A percentile compares a stretch with the other conserved stretches of the same genome.
phyloP scores from a whole-genome alignment of 2,797 vertebrate genomes.

The Sarcophilus harrisii region DNA sequence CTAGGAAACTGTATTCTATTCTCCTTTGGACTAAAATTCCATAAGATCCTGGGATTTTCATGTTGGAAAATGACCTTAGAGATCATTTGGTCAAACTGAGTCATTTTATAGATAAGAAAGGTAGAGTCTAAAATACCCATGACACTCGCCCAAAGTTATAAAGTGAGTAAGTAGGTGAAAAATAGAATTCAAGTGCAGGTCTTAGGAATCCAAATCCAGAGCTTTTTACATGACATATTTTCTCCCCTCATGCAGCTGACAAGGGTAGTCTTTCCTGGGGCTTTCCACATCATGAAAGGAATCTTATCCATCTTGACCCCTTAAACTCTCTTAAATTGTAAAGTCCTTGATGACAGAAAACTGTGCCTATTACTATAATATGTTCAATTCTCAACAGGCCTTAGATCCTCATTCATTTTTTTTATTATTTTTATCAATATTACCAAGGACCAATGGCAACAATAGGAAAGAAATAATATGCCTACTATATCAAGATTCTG shows the following conservation, averaged over 20 bases:
- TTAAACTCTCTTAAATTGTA: background rate
- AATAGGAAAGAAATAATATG: background rate
- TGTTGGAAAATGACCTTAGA: background rate
- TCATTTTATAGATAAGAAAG: background rate
- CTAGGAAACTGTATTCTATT: background rate
- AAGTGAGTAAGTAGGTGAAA: background rate
- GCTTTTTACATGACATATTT: background rate
- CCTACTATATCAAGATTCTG: background rate
- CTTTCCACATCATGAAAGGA: background rate
- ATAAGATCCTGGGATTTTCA: background rate
- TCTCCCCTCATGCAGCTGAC: background rate
- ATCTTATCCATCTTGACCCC: background rate
- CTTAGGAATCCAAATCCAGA: background rate
- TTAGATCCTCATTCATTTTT: background rate
- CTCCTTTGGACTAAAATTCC: background rate
- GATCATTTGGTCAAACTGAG: background rate
- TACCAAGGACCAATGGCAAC: background rate
- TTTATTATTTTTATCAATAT: conserved; percentile 18
- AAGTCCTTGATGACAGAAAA: background rate
- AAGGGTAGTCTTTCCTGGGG: background rate
- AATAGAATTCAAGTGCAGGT: background rate
- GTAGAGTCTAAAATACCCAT: background rate
- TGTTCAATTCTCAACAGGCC: conserved; percentile 2
- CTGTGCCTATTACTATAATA: background rate
- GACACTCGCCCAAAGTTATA: background rate